Percentiles rank a stretch among this genome's conserved stretches.
phyloP scores from a whole-genome alignment of 2,888 invertebrate genomes.

The Drosophila conformis region DNA sequence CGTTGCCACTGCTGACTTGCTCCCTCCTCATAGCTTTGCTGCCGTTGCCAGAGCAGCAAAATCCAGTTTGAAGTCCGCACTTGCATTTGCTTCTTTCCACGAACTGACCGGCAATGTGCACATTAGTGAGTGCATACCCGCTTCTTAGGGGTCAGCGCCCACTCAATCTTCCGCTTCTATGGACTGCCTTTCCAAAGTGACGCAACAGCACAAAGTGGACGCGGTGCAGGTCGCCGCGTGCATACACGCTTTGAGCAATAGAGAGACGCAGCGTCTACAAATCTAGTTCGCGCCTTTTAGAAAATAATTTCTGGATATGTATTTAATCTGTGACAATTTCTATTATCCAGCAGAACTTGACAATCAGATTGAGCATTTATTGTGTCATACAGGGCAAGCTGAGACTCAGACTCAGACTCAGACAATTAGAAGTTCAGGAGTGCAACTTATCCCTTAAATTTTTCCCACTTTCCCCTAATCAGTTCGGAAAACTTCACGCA shows the following conservation, averaged over 20 bases:
- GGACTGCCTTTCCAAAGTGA: no score
- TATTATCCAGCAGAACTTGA: neutral
- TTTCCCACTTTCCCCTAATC: neutral
- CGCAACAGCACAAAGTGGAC: no score
- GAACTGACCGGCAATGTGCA: no score
- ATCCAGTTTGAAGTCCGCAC: no score
- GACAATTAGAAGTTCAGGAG: slow-evolving; percentile 35
- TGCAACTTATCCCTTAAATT: neutral
- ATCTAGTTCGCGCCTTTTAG: slow-evolving; percentile 5
- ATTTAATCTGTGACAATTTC: neutral
- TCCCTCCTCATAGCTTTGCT: no score
- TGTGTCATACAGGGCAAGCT: neutral
- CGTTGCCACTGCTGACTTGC: no score
- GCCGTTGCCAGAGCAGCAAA: no score
- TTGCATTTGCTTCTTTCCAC: no score
- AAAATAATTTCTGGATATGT: neutral
- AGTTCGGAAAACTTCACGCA: slow-evolving; percentile 6
- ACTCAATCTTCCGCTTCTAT: no score
- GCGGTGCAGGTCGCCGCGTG: no score
- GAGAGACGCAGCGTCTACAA: neutral
- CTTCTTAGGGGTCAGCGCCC: no score
- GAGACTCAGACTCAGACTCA: neutral
- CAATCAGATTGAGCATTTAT: slow-evolving; percentile 1
- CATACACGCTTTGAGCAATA: neutral
- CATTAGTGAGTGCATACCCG: no score